Evolutionary conservation across 2,113 vertebrate genomes (phyloP).

Genomic region (Hemichromis elongatus): DNA sequence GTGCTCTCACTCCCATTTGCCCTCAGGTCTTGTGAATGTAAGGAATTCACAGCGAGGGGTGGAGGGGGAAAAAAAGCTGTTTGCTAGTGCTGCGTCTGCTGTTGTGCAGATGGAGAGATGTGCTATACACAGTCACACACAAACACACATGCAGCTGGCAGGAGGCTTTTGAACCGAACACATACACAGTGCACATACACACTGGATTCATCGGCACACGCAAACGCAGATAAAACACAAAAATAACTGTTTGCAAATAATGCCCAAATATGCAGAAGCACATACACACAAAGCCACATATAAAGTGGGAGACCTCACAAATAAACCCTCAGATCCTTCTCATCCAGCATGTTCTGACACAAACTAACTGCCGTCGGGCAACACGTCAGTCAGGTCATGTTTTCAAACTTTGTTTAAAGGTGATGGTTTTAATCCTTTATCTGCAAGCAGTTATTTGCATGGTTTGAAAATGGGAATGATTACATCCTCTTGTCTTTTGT

Average conservation of each 20-base stretch:
- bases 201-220: background rate
- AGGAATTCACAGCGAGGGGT: conserved; percentile 63
- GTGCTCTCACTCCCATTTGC: conserved; percentile 35
- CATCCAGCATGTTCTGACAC: conserved; percentile 3
- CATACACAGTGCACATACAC: background rate
- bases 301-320: background rate
- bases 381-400: background rate
- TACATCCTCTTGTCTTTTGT: background rate
- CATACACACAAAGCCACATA: background rate
- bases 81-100: conserved; percentile 18
- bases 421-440: background rate
- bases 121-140: background rate
- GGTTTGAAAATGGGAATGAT: background rate
- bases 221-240: background rate
- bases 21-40: conserved; percentile 61
- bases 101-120: conserved; percentile 37
- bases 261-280: background rate
- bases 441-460: background rate
- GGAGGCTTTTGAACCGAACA: conserved; percentile 9
- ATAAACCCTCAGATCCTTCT: conserved; percentile 2
- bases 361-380: background rate
- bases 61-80: conserved; percentile 1
- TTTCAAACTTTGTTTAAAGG: background rate
- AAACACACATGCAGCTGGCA: background rate
- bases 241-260: background rate